A percentile compares a stretch with the other conserved stretches of the same genome.
Evolutionary conservation across 2,888 invertebrate species (phyloP).

Genomic region (Apamea anceps): DNA sequence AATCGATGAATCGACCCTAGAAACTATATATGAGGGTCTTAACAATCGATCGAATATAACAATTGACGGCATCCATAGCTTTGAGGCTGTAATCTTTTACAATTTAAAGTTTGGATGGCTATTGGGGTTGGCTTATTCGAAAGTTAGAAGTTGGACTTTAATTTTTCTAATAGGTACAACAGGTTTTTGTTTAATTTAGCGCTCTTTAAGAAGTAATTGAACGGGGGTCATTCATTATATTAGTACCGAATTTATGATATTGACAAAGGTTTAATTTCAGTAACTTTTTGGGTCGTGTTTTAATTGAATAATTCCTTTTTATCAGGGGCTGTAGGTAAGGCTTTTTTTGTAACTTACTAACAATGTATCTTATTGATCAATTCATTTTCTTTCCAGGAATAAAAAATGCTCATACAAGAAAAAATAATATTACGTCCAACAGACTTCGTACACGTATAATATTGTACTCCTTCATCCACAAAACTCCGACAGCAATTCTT

Average conservation of each 20-base stretch:
- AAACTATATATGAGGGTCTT: slow-evolving; percentile 74
- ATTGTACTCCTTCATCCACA: background rate
- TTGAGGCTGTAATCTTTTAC: slow-evolving; percentile 61
- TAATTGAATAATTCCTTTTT: background rate
- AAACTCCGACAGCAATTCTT: background rate
- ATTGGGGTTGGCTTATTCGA: slow-evolving; percentile 16
- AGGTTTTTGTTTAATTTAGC: background rate
- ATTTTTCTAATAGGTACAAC: background rate
- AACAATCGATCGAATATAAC: slow-evolving; percentile 74
- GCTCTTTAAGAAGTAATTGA: background rate
- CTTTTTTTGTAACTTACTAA: background rate
- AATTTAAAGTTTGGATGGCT: slow-evolving; percentile 61
- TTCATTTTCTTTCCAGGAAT: background rate
- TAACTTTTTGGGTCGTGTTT: background rate
- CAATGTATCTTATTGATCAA: background rate
- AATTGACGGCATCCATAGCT: slow-evolving; percentile 66
- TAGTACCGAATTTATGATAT: background rate
- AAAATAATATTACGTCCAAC: no score
- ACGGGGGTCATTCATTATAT: background rate
- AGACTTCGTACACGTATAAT: background rate
- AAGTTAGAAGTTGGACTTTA: background rate
- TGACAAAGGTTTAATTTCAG: background rate
- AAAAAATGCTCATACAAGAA: background rate
- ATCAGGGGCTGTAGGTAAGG: background rate
- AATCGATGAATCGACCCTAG: slow-evolving; percentile 77